Conservation (phyloP, 2,797 vertebrate species). For the Anguilla marmorata region DNA sequence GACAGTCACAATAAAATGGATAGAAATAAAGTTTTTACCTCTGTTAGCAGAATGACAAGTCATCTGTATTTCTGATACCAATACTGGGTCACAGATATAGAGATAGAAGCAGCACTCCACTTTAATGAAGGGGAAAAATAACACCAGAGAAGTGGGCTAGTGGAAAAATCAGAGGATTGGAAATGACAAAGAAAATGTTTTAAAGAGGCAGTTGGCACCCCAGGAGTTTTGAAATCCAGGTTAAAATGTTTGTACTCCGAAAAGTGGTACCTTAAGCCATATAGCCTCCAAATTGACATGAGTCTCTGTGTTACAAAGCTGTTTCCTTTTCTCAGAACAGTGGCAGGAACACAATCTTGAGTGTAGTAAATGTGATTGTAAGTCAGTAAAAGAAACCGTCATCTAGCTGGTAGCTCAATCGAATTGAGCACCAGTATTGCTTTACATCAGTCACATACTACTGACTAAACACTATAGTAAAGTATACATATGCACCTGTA, state of each 20-base stretch:
- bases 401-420: constrained; percentile 49
- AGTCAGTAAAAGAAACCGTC: constrained; percentile 40
- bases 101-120: neutral
- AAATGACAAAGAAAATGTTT: neutral
- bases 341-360: constrained; percentile 40
- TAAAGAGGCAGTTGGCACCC: constrained; percentile 25
- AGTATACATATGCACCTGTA: neutral
- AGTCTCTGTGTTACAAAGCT: constrained; percentile 43
- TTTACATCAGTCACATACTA: neutral
- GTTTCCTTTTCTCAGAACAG: constrained; percentile 39
- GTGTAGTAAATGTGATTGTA: constrained; percentile 49
- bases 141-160: neutral
- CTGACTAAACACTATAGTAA: neutral
- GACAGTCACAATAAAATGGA: neutral
- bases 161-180: neutral
- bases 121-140: neutral
- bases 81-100: neutral
- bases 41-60: neutral
- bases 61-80: neutral
- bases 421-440: constrained; percentile 19
- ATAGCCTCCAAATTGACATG: constrained; percentile 45
- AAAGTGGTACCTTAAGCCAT: constrained; percentile 50
- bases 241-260: constrained; percentile 47
- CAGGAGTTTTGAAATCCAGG: constrained; percentile 44
- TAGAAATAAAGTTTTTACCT: neutral